Evolutionary conservation across 2,888 invertebrate species (phyloP).

Genomic region (Harpagoxenus sublaevis): DNA sequence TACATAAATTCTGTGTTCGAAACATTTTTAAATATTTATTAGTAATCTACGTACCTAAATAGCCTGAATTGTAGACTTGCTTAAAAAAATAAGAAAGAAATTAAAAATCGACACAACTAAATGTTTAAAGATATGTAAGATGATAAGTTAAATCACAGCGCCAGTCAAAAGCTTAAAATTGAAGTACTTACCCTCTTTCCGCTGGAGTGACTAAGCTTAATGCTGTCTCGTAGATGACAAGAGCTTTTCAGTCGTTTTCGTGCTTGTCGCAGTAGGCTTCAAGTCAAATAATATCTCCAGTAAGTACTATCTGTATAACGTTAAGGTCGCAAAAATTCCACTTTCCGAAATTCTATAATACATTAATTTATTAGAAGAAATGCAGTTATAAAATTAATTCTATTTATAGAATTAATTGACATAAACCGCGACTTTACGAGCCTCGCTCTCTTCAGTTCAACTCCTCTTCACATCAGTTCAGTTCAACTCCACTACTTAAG

Average conservation of each 20-base stretch:
- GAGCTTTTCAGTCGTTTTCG: conserved; percentile 9
- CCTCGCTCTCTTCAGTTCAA: too few species aligned
- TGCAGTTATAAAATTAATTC: too few species aligned
- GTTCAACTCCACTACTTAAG: too few species aligned
- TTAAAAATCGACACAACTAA: conserved; percentile 40
- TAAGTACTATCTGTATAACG: not conserved
- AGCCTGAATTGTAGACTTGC: not conserved
- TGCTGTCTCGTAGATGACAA: conserved; percentile 64
- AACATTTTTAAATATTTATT: not conserved
- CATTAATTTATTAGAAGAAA: too few species aligned
- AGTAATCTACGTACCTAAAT: not conserved
- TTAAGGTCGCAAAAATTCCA: not conserved
- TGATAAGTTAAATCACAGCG: conserved; percentile 79
- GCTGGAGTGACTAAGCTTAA: conserved; percentile 73
- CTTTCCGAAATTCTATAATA: not conserved
- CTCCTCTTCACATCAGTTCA: too few species aligned
- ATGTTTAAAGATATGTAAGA: conserved; percentile 77
- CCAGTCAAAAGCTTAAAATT: conserved; percentile 79
- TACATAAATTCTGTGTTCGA: not conserved
- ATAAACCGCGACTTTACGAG: too few species aligned
- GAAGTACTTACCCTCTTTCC: conserved; percentile 73
- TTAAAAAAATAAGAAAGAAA: not conserved
- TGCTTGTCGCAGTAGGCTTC: not conserved
- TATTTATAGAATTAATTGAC: too few species aligned
- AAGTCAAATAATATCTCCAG: not conserved